Conservation (phyloP, 1,140 invertebrate species). For the Anoplophora glabripennis region DNA sequence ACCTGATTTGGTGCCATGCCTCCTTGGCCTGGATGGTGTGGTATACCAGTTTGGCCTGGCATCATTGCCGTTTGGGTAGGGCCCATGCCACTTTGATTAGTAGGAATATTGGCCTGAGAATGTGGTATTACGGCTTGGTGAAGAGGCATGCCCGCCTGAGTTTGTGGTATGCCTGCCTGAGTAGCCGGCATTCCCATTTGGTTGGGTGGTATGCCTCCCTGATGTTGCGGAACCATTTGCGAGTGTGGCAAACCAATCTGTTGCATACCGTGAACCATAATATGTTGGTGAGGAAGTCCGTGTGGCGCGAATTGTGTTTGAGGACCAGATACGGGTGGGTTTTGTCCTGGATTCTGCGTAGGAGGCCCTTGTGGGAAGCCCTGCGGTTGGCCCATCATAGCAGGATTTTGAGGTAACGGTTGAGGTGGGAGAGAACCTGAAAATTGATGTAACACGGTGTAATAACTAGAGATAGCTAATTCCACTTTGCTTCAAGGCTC, state of each 20-base stretch:
- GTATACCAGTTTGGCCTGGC: constrained; percentile 13
- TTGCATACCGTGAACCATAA: not conserved
- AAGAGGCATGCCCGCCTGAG: constrained; percentile 24
- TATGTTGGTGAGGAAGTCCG: constrained; percentile 14
- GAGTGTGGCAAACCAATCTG: constrained; percentile 19
- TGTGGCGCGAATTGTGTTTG: constrained; percentile 22
- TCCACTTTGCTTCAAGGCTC: too few species aligned
- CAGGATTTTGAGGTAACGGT: constrained; percentile 15
- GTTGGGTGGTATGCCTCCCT: not conserved
- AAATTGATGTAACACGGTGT: too few species aligned
- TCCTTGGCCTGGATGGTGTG: constrained; percentile 13
- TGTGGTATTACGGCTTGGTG: too few species aligned
- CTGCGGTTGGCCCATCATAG: constrained; percentile 8
- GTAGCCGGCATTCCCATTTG: constrained; percentile 30
- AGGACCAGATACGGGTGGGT: not conserved
- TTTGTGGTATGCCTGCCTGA: constrained; percentile 40
- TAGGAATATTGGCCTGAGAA: too few species aligned
- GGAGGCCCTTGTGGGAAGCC: constrained; percentile 19
- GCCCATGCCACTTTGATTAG: too few species aligned
- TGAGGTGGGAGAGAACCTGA: constrained; percentile 21
- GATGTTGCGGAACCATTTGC: constrained; percentile 6
- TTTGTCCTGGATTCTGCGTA: not conserved
- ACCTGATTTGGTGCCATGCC: constrained; percentile 12
- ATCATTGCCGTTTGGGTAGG: too few species aligned
- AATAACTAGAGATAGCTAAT: too few species aligned